Conservation (phyloP, 1,140 invertebrate genomes). For the Euwallacea similis region DNA sequence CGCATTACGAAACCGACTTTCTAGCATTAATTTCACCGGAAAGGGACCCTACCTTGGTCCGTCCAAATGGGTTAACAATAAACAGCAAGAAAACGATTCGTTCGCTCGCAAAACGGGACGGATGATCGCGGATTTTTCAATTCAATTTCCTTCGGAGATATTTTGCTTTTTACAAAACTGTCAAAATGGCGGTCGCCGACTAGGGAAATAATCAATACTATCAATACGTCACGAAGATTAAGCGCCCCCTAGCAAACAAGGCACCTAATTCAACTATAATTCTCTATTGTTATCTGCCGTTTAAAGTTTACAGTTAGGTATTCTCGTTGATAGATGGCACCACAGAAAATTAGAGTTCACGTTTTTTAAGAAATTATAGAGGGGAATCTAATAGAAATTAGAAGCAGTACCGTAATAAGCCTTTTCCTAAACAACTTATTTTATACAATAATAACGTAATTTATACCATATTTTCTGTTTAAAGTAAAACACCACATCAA, state of each 20-base stretch:
- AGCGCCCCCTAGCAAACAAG: background rate
- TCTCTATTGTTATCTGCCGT: too few relatives aligned
- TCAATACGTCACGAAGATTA: slow-evolving; percentile 42
- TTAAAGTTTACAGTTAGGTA: too few relatives aligned
- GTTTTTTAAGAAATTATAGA: too few relatives aligned
- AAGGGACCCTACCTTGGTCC: slow-evolving; percentile 61
- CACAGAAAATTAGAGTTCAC: too few relatives aligned
- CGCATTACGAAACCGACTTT: slow-evolving; percentile 46
- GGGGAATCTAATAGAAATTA: too few relatives aligned
- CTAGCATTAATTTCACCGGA: slow-evolving; percentile 24
- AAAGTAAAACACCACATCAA: too few relatives aligned
- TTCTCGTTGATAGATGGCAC: too few relatives aligned
- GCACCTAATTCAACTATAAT: too few relatives aligned
- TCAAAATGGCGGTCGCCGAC: slow-evolving; percentile 56
- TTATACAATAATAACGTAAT: too few relatives aligned
- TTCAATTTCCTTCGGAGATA: slow-evolving; percentile 42
- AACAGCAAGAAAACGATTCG: slow-evolving; percentile 62
- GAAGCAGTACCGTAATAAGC: too few relatives aligned
- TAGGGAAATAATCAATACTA: slow-evolving; percentile 57
- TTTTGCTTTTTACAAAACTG: slow-evolving; percentile 49
- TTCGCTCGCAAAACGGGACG: slow-evolving; percentile 57
- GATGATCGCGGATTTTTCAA: slow-evolving; percentile 60
- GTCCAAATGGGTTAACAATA: slow-evolving; percentile 68
- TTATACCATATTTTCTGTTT: too few relatives aligned
- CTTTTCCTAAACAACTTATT: too few relatives aligned